A percentile compares a stretch with the other conserved stretches of the same genome.
These are phyloP conservation scores for Amphiprion clarkii DNA, from an alignment of 2,797 vertebrate genomes.

Conservation along the genomic window DNA sequence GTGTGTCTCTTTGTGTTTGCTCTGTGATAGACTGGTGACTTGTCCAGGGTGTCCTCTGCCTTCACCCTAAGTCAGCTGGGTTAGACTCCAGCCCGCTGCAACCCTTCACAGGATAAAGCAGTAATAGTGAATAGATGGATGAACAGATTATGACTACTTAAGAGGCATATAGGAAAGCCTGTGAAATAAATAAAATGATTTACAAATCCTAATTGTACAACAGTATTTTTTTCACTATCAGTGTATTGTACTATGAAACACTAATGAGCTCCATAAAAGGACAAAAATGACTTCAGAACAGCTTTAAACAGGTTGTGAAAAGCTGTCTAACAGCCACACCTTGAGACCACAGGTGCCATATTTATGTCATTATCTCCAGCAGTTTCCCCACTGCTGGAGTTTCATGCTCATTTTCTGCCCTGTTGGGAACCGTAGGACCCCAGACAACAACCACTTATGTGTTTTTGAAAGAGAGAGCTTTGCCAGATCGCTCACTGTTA, in stretches of 20 bases:
- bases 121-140: not conserved
- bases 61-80: too few species aligned
- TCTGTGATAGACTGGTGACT: too few species aligned
- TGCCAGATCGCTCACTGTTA: not conserved
- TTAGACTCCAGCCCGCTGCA: too few species aligned
- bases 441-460: not conserved
- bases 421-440: not conserved
- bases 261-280: not conserved
- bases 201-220: not conserved
- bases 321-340: not conserved
- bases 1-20: too few species aligned
- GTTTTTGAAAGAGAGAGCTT: not conserved
- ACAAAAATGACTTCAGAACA: not conserved
- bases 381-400: not conserved
- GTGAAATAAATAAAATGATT: not conserved
- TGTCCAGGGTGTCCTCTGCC: too few species aligned
- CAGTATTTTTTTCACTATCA: not conserved
- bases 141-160: not conserved
- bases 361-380: slow-evolving; percentile 1
- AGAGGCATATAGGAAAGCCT: not conserved
- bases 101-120: too few species aligned
- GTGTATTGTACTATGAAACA: not conserved
- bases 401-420: not conserved
- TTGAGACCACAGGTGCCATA: not conserved
- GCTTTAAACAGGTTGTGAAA: not conserved